Base-by-base conservation (phyloP, 2,113 vertebrate species). In the Mustelus asterias region DNA sequence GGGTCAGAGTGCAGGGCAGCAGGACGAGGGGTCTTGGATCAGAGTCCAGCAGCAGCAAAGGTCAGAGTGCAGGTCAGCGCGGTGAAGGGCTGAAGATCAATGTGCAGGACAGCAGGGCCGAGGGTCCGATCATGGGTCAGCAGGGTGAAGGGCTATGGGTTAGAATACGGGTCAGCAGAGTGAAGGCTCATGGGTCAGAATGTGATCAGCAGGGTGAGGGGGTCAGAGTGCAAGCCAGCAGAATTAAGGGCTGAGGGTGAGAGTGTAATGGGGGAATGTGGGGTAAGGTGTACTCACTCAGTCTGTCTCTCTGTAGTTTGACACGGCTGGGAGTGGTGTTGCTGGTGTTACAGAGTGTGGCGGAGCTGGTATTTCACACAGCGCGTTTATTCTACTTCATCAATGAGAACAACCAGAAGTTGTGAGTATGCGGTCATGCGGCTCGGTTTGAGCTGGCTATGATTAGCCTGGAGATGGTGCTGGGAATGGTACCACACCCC, bases 331-430 rank as follows among this genome's bases (percentile, higher is more conserved):
- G 99, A 65, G 97, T 99, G 96, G 98, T 99, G 93, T 97, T 99
- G 86, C 97, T 99, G 96, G 98, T 99, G 96, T 97, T 99, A 95
- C 99, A 99, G 97, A 99, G 99, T 67, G 96, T 98, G 0, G 98
- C 99, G 0, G 99, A 99, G 96, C 97, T 98, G 96, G 98, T 98
- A 96, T 99, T 99, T 97, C 99, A 99, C 97, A 97, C 98, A 83
- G 98, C 99, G 1, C 98, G 98, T 2, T 98, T 99, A 96, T 98
- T 99, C 97, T 99, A 98, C 97, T 99, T 99, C 63, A 98, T 98
- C 0, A 98, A 99, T 0, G 99, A 99, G 97, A 99, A 98, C 97
- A 99, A 99, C 3, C 98, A 99, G 97, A 99, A 98, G 97, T 98
- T 99, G 99, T 99, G 97, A 98, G 98, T 97, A 78, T 26, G 41